Percentiles rank a stretch among this genome's conserved stretches.
These are phyloP conservation scores for Oedothorax gibbosus DNA, from an alignment of 1,140 invertebrate species.

Conservation along the genomic window DNA sequence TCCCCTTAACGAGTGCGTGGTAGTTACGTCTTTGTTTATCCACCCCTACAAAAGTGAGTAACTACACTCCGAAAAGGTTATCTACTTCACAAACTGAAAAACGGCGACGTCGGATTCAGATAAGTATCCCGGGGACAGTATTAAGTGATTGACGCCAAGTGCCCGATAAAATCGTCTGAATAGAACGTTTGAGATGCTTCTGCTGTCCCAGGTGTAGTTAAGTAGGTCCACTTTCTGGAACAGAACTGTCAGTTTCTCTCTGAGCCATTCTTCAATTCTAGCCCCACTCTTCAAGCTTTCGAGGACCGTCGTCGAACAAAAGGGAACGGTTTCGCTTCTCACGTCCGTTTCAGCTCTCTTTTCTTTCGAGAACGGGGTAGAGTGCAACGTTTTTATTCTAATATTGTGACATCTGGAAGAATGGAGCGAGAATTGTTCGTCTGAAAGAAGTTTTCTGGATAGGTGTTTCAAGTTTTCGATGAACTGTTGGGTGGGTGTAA, in stretches of 20 bases:
- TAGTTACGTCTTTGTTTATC: too few relatives aligned
- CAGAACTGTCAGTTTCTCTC: slow-evolving; percentile 26
- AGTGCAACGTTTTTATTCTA: too few relatives aligned
- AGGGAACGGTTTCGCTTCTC: background rate
- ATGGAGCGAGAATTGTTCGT: too few relatives aligned
- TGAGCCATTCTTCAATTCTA: slow-evolving; percentile 17
- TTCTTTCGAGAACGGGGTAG: too few relatives aligned
- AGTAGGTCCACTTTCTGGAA: slow-evolving; percentile 28
- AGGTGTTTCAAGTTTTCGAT: too few relatives aligned
- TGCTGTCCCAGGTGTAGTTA: slow-evolving; percentile 35
- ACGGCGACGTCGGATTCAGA: background rate
- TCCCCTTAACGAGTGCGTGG: too few relatives aligned
- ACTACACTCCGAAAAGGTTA: slow-evolving; percentile 7
- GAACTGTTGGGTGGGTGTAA: too few relatives aligned
- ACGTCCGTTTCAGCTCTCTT: background rate
- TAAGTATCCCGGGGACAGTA: slow-evolving; percentile 16
- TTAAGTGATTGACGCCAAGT: slow-evolving; percentile 40
- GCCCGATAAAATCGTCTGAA: slow-evolving; percentile 40
- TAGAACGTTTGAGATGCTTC: background rate
- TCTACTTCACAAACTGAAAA: slow-evolving; percentile 7
- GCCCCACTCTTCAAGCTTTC: slow-evolving; percentile 2
- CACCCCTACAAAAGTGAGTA: too few relatives aligned
- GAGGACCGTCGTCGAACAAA: slow-evolving; percentile 1
- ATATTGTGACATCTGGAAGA: too few relatives aligned
- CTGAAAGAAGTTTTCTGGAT: too few relatives aligned